Percentiles rank a stretch among this genome's conserved stretches.
phyloP scores from a whole-genome alignment of 2,797 vertebrate genomes.

The Molossus alvarezi region DNA sequence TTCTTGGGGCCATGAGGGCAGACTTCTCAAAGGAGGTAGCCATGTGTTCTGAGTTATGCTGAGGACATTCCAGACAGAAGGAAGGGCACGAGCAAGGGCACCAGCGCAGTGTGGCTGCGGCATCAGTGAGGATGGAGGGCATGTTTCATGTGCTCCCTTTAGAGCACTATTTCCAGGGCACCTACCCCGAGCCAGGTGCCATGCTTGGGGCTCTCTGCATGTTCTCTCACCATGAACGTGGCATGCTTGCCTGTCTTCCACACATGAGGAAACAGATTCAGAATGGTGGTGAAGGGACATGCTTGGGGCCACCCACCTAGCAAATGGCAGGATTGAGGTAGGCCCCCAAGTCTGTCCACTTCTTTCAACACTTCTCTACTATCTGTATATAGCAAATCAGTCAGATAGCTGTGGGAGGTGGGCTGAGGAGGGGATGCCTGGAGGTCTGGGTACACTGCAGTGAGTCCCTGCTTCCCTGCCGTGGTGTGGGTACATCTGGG shows the following conservation, averaged over 20 bases:
- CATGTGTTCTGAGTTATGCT: constrained; percentile 26
- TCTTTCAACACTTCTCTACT: constrained; percentile 9
- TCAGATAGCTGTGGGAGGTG: not conserved
- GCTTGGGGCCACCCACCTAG: not conserved
- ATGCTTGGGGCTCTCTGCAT: not conserved
- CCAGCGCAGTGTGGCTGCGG: not conserved
- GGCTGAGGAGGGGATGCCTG: not conserved
- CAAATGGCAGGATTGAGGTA: constrained; percentile 1
- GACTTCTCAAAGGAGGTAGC: not conserved
- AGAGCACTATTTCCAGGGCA: not conserved
- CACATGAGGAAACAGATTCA: constrained; percentile 23
- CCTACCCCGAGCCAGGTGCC: not conserved
- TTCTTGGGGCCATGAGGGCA: not conserved
- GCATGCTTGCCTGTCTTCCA: not conserved
- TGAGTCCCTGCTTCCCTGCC: not conserved
- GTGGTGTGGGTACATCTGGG: not conserved
- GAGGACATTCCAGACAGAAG: not conserved
- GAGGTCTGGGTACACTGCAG: not conserved
- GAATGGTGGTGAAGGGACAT: not conserved
- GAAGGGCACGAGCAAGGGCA: not conserved
- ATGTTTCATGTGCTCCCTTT: not conserved
- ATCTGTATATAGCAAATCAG: not conserved
- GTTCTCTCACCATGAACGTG: not conserved
- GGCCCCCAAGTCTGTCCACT: not conserved
- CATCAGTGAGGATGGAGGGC: not conserved